A percentile compares a stretch with the other conserved stretches of the same genome.
Evolutionary conservation across 2,113 vertebrate species (phyloP).

Genomic region (Hucho hucho): DNA sequence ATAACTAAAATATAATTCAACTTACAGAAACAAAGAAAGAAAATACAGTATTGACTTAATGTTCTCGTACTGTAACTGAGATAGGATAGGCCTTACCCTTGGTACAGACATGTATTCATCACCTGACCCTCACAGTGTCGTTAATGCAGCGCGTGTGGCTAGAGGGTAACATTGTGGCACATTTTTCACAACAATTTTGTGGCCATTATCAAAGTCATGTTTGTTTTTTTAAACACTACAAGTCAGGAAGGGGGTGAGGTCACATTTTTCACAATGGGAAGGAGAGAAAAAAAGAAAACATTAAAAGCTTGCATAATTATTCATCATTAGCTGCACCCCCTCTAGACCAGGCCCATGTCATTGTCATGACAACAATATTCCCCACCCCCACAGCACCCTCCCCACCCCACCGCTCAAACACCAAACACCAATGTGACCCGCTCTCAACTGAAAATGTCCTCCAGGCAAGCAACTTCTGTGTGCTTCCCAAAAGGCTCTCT

Average conservation of each 20-base stretch:
- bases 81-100: too few species aligned
- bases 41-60: too few species aligned
- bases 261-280: slow-evolving; percentile 44
- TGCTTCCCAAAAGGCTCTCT: too few species aligned
- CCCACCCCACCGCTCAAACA: slow-evolving; percentile 67
- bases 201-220: slow-evolving; percentile 56
- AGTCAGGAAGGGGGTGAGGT: slow-evolving; percentile 42
- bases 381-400: slow-evolving; percentile 55
- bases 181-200: slow-evolving; percentile 33
- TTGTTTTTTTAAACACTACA: slow-evolving; percentile 33
- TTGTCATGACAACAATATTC: slow-evolving; percentile 80
- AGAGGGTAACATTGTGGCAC: slow-evolving; percentile 36
- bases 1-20: too few species aligned
- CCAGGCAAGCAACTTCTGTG: not conserved
- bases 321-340: slow-evolving; percentile 83
- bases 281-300: slow-evolving; percentile 55
- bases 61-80: too few species aligned
- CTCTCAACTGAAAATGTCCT: slow-evolving; percentile 40
- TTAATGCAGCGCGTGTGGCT: not conserved
- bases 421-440: slow-evolving; percentile 39
- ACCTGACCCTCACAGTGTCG: not conserved
- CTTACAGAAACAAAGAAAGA: too few species aligned
- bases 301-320: slow-evolving; percentile 80
- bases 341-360: slow-evolving; percentile 68
- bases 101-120: slow-evolving; percentile 7